Percentiles rank a stretch among this genome's conserved stretches.
Evolutionary conservation across 2,113 vertebrate genomes (phyloP).

Genomic region (Ellobius talpinus): DNA sequence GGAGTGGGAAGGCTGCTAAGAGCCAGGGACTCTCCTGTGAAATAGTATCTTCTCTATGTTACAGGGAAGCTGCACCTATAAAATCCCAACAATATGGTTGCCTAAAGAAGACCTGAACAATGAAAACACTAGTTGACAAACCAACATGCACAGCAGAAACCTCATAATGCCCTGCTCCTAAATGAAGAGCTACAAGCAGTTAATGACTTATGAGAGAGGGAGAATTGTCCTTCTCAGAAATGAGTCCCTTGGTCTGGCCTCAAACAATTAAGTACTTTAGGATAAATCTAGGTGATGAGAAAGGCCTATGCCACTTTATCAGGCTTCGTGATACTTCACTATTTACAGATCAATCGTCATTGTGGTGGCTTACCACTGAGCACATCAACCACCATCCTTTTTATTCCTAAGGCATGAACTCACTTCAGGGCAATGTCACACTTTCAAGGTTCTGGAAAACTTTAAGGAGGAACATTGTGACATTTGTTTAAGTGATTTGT

Average conservation of each 20-base stretch:
- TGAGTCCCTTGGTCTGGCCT: background rate
- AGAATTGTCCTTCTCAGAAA: background rate
- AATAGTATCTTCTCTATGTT: background rate
- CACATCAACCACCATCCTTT: too few species aligned
- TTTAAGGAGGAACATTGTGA: background rate
- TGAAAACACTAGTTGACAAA: background rate
- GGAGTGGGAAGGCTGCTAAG: background rate
- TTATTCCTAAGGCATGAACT: background rate
- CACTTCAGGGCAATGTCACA: background rate
- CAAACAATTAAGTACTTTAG: background rate
- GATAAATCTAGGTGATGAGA: background rate
- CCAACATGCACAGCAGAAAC: background rate
- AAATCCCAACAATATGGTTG: background rate
- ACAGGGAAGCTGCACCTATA: background rate
- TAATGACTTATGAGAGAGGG: background rate
- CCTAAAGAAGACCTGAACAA: background rate
- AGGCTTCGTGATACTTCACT: background rate
- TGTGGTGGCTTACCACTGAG: background rate
- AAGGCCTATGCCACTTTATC: background rate
- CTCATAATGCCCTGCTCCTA: background rate
- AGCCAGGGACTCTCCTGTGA: background rate
- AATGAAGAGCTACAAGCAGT: background rate
- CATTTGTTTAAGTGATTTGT: background rate
- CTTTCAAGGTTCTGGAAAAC: background rate
- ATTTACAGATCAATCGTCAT: background rate